These are phyloP conservation scores for Plemyria rubiginata DNA, from an alignment of 2,888 invertebrate species.

Conservation along the genomic window DNA sequence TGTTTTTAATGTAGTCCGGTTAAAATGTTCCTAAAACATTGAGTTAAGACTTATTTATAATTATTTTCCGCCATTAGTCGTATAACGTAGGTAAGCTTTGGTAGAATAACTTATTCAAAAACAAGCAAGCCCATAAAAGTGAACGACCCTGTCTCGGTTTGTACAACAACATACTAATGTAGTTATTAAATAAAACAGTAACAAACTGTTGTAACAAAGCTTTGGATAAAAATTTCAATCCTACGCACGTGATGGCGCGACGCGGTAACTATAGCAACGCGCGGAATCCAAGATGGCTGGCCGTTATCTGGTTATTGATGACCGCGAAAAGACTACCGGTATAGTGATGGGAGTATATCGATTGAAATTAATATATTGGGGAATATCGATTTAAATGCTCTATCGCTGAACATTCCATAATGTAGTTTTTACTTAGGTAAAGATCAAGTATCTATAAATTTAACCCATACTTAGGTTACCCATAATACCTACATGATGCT, in stretches of 20 bases:
- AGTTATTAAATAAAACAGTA: conserved; percentile 22
- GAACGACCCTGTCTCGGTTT: conserved; percentile 17
- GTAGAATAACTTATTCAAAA: conserved; percentile 29
- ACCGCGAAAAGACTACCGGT: conserved; percentile 36
- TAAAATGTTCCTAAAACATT: no score
- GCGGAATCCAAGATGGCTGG: conserved; percentile 74
- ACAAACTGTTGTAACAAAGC: conserved; percentile 11
- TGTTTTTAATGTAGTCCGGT: no score
- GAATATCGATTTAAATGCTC: conserved; percentile 1
- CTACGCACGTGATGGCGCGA: conserved; percentile 64
- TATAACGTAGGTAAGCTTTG: conserved; percentile 3
- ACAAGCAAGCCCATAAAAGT: conserved; percentile 17
- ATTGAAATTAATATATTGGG: conserved; percentile 13
- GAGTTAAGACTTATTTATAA: neutral
- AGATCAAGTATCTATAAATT: neutral
- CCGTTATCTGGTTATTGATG: conserved; percentile 65
- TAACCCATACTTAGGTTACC: neutral
- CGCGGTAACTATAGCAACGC: conserved; percentile 69
- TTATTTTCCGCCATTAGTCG: conserved; percentile 15
- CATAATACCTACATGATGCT: neutral
- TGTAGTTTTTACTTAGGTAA: neutral
- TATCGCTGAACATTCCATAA: neutral
- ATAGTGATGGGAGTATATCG: conserved; percentile 36
- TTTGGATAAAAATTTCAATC: conserved; percentile 33
- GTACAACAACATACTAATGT: conserved; percentile 31